A percentile compares a stretch with the other conserved stretches of the same genome.
Conservation (phyloP, 2,888 invertebrate species). For the Mechanitis messenoides region DNA sequence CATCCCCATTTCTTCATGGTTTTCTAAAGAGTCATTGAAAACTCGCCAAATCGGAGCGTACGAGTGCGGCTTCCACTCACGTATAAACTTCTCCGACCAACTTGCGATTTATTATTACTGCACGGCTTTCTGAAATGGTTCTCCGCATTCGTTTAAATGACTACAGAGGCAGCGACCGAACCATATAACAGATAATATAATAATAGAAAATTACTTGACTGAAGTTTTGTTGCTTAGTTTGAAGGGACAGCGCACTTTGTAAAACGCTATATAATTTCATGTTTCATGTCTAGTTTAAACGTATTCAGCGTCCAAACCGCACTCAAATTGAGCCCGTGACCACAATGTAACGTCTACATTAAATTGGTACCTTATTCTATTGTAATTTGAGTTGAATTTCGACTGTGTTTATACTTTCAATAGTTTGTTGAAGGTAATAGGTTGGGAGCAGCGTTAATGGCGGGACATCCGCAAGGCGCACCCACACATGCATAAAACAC, state of each 20-base stretch:
- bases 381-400: conserved; percentile 6
- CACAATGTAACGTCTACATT: neutral
- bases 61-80: conserved; percentile 8
- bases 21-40: conserved; percentile 15
- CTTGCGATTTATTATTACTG: conserved; percentile 20
- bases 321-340: conserved; percentile 25
- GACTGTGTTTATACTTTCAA: conserved; percentile 15
- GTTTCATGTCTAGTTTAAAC: conserved; percentile 31
- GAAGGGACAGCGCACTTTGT: conserved; percentile 16
- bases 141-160: conserved; percentile 23
- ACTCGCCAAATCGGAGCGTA: conserved; percentile 11
- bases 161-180: neutral
- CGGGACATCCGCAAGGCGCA: conserved; percentile 45
- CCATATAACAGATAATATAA: too few species aligned
- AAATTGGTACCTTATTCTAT: conserved; percentile 7
- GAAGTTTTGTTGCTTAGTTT: too few species aligned
- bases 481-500: conserved; percentile 9
- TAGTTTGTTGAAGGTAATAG: conserved; percentile 38
- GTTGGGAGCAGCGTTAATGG: conserved; percentile 45
- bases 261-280: conserved; percentile 29
- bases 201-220: too few species aligned
- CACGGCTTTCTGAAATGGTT: conserved; percentile 12
- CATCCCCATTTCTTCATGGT: too few species aligned
- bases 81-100: conserved; percentile 17
- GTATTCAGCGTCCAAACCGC: conserved; percentile 33